Evolutionary conservation across 2,113 vertebrate species (phyloP), one percentile per base, ranked within the genome.

Genomic region (Saimiri boliviensis): DNA sequence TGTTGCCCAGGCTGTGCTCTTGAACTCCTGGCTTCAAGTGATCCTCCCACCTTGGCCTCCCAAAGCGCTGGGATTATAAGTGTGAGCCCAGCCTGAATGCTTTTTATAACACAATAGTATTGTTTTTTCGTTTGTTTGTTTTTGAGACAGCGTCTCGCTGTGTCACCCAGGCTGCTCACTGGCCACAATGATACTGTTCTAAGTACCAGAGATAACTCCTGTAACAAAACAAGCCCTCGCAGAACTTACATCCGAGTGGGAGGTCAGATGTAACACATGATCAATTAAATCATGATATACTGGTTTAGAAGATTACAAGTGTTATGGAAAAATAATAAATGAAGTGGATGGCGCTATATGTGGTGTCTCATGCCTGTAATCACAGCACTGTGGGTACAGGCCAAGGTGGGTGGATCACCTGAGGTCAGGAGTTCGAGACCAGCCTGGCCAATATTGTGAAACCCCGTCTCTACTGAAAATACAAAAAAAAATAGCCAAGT

Each of bases 281-380:
- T 77, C 54, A 77, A 86, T 45, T 52, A n/a, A 16, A 10, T 45
- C 2, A 5, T 16, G 10, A 92, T 9, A 56, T 12, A 4, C 66
- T 47, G 6, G 13, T 19, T 25, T 32, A 68, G 6, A 35, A 71
- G 49, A 12, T n/a, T 47, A 16, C 19, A 52, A 96, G 98, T 2
- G 98, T 94, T n/a, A 97, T 98, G 95, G 40, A 35, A 35, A 2
- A 77, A 14, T 63, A 63, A 63, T 30, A 63, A 30, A 63, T 30
- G 27, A 63, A 63, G 25, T 30, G 27, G 27, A 63, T 12, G 27
- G 12, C 5, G 60, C 27, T 12, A 63, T 5, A 5, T 63, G 5
- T 30, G 60, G 60, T 30, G 27, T 27, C 60, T 63, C 27, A 63
- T 5, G 5, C 60, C 60, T 30, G 27, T 30, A 63, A 30, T 63